Evolutionary conservation across 2,888 invertebrate genomes (phyloP), one percentile per base, ranked within the genome.

Genomic region (Sarcophaga caerulescens): DNA sequence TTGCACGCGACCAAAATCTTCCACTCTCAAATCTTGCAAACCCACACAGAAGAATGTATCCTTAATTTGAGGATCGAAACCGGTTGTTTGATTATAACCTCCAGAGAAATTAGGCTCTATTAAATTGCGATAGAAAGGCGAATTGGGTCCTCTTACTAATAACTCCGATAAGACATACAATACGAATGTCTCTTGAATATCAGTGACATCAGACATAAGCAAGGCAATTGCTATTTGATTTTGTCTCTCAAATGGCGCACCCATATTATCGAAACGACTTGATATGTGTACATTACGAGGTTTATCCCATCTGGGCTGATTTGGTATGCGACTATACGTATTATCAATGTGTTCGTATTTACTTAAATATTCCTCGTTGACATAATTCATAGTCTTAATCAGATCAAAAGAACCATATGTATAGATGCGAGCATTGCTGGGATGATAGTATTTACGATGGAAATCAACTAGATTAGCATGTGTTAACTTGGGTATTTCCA

Each of bases 371-470:
- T 95, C 93, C n/a, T 95, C 94, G 90, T 98, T 95, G 0, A 99
- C 94, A 90, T 96, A 96, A 89, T 96, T 95, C 14, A 99, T 94
- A 84, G 97, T 96, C 23, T 95, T 94, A 88, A 95, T 95, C 25
- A 99, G 91, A 1, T 98, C 96, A 89, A 98, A 96, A 90, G 97
- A 97, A 0, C 99, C 99, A 92, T 99, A 99, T 0, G 98, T 97
- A 93, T 95, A 98, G 90, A 99, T 96, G 85, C 96, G 95, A 1
- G 97, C 95, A 93, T 99, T 99, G 89, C 97, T 97, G 0, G 99
- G 98, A 93, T 98, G 98, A 93, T 99, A 99, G 92, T 97, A 97
- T 73, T 95, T 95, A 19, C 94, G 92, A 92, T 99, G 98, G 92
- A 99, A 99, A 44, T 96, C 94, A 79, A 95, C 95, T 85, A 99